These are phyloP conservation scores for Leptonema lineaticorne DNA, from an alignment of 1,140 invertebrate genomes.

Conservation along the genomic window DNA sequence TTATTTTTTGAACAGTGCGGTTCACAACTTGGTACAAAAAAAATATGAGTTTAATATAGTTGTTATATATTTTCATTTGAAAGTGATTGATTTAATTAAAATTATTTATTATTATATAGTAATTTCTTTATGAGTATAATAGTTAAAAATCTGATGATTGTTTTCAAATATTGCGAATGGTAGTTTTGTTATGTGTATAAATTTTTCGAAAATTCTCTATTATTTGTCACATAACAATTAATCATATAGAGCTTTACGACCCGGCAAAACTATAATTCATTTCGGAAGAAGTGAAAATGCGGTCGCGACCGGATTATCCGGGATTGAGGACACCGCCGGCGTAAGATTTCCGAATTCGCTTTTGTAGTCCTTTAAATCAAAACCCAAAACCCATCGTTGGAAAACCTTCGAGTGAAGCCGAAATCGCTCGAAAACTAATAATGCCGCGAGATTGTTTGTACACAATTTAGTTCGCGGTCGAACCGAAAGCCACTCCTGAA, in stretches of 20 bases:
- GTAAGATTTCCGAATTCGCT: constrained; percentile 7
- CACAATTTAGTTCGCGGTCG: background rate
- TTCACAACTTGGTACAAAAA: too few species aligned
- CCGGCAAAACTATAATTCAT: constrained; percentile 4
- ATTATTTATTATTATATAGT: too few species aligned
- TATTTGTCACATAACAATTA: too few species aligned
- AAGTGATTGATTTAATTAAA: too few species aligned
- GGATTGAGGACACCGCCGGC: constrained; percentile 6
- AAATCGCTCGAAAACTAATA: constrained; percentile 16
- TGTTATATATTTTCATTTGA: too few species aligned
- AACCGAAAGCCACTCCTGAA: background rate
- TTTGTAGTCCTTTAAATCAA: background rate
- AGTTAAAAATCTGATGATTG: too few species aligned
- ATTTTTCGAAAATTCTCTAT: too few species aligned
- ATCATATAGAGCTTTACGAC: background rate
- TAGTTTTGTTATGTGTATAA: too few species aligned
- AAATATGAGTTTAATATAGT: too few species aligned
- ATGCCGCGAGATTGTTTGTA: background rate
- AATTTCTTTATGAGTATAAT: too few species aligned
- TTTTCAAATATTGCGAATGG: too few species aligned
- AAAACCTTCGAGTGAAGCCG: background rate
- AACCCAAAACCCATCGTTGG: background rate
- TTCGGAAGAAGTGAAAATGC: background rate
- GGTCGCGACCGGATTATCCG: background rate
- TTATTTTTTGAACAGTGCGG: too few species aligned